Conservation (phyloP, 2,113 vertebrate genomes). For the Pseudorasbora parva region DNA sequence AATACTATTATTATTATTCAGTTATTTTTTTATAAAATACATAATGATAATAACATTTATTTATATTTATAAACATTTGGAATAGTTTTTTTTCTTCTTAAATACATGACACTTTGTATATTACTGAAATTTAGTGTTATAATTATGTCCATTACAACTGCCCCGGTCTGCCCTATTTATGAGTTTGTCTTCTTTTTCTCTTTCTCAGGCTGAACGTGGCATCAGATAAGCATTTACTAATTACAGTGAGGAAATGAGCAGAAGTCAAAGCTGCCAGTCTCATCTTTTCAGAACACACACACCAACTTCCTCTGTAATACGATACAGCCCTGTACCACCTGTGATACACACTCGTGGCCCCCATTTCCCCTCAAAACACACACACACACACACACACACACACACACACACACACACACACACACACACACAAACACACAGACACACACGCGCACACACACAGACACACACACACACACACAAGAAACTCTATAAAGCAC, state of each 20-base stretch:
- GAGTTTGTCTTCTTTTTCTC: background rate
- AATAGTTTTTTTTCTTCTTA: too few relatives aligned
- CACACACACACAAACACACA: slow-evolving; percentile 8
- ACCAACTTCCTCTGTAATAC: slow-evolving; percentile 8
- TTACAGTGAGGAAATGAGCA: slow-evolving; percentile 37
- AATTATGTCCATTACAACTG: background rate
- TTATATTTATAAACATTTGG: too few relatives aligned
- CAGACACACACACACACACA: slow-evolving; percentile 10
- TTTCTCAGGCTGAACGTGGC: background rate
- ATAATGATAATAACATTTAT: too few relatives aligned
- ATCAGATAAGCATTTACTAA: slow-evolving; percentile 37
- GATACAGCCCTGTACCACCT: slow-evolving; percentile 26
- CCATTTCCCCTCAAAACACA: background rate
- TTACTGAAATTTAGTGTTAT: background rate
- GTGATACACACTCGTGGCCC: background rate
- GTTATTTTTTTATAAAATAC: too few relatives aligned
- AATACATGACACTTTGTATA: background rate
- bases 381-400: background rate
- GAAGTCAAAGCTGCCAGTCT: slow-evolving; percentile 27
- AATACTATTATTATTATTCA: too few relatives aligned
- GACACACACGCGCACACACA: background rate
- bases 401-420: slow-evolving; percentile 10
- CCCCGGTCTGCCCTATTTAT: background rate
- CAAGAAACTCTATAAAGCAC: too few relatives aligned
- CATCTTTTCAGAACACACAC: slow-evolving; percentile 22